Base-by-base conservation (phyloP, 2,888 invertebrate species). In the Drosophila phalerata region DNA sequence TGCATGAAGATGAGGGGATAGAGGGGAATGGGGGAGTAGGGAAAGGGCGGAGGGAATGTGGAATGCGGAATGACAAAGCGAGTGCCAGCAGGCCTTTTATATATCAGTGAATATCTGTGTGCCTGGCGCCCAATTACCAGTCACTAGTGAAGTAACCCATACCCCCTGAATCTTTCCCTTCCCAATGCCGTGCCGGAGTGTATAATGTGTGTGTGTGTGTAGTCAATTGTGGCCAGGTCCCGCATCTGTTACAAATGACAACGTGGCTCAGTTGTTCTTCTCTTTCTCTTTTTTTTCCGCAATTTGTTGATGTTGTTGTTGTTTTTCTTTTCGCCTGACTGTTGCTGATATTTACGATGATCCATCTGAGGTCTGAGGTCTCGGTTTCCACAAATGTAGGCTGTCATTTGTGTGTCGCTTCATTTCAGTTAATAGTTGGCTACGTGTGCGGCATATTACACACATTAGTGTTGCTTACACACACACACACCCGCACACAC, bases 161-260 rank as follows among this genome's bases (percentile, higher is more conserved):
- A 11, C 13, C 9, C 13, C 11, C 32, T 15, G n/a, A 6, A 11
- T 25, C n/a, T 6, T 38, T 3, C 13, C n/a, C 15, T 34, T 5
- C 17, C 34, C 19, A 17, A 25, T 30, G 37, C 30, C n/a, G 2
- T 40, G 9, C 19, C 19, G 3, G 17, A 19, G 34, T 45, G 45
- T 28, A 1, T n/a, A n/a, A n/a, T n/a, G n/a, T 28, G 5, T 28
- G 28, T 28, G 28, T 28, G 28, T 42, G 47, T 48, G 45, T 65
- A 85, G 89, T 81, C 88, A 87, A 85, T 88, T 85, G 88, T 79
- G 86, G 64, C 69, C 69, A 65, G 73, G 63, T 73, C 90, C 86
- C 86, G 90, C 86, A 86, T 88, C 86, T 86, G 86, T 89, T 88
- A 88, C 86, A 86, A 86, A 86, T 89, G 86, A 83, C 83, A 77